These are phyloP conservation scores for Acleris sparsana DNA, from an alignment of 2,888 invertebrate species.

Conservation along the genomic window DNA sequence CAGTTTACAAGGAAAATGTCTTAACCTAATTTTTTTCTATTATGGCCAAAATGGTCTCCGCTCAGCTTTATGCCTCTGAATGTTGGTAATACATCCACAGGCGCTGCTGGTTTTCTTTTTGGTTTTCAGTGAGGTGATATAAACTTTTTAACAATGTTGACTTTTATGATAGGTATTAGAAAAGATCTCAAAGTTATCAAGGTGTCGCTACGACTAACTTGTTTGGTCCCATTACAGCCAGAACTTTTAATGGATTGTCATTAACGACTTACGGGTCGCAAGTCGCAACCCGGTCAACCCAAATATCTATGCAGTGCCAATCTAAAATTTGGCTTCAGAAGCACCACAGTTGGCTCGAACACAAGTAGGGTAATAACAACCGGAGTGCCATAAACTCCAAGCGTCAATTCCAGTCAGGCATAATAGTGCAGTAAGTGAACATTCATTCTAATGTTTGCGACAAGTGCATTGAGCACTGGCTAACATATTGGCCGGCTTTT, in stretches of 20 bases:
- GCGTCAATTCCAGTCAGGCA: constrained; percentile 57
- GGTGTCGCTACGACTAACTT: too few species aligned
- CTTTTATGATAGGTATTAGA: too few species aligned
- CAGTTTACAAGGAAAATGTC: too few species aligned
- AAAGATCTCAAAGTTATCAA: too few species aligned
- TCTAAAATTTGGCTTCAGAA: constrained; percentile 53
- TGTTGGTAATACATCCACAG: too few species aligned
- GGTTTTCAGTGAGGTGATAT: too few species aligned
- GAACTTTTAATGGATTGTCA: neutral
- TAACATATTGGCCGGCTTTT: constrained; percentile 1
- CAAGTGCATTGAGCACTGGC: constrained; percentile 2
- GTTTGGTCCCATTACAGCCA: too few species aligned
- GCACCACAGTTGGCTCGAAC: constrained; percentile 59
- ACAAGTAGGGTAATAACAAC: constrained; percentile 72
- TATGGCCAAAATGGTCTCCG: too few species aligned
- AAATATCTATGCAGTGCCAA: constrained; percentile 45
- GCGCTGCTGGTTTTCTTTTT: too few species aligned
- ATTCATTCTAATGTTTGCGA: constrained; percentile 23
- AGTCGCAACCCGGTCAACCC: constrained; percentile 18
- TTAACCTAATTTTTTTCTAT: too few species aligned
- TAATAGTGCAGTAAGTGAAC: constrained; percentile 23
- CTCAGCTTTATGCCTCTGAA: too few species aligned
- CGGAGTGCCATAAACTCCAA: constrained; percentile 56
- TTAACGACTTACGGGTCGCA: constrained; percentile 21
- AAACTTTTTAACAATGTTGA: too few species aligned